A percentile compares a stretch with the other conserved stretches of the same genome.
phyloP scores from a whole-genome alignment of 2,113 vertebrate genomes.

The Sander vitreus region DNA sequence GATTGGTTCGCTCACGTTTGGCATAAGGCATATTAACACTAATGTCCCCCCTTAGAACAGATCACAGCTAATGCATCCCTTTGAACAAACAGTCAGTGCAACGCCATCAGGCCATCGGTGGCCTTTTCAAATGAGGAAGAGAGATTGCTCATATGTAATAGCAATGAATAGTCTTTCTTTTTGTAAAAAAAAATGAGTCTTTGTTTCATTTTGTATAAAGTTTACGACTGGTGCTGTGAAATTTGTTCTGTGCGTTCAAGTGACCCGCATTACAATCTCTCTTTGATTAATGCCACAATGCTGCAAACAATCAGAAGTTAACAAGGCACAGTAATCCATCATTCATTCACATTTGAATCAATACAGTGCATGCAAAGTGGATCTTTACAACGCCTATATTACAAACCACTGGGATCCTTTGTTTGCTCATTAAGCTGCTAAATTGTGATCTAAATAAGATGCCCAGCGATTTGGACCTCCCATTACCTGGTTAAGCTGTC shows the following conservation, averaged over 20 bases:
- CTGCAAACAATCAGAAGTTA: slow-evolving; percentile 56
- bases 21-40: slow-evolving; percentile 56
- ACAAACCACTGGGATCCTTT: slow-evolving; percentile 54
- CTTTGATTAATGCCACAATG: slow-evolving; percentile 25
- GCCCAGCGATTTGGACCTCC: slow-evolving; percentile 73
- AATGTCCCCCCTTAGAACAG: slow-evolving; percentile 63
- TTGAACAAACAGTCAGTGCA: slow-evolving; percentile 57
- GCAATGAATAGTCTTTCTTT: slow-evolving; percentile 51
- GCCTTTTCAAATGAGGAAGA: slow-evolving; percentile 74
- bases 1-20: slow-evolving; percentile 50
- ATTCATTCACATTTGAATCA: slow-evolving; percentile 52
- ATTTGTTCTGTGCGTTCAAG: neutral
- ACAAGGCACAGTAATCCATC: slow-evolving; percentile 48
- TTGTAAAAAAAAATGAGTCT: slow-evolving; percentile 16
- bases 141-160: slow-evolving; percentile 60
- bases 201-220: slow-evolving; percentile 34
- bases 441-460: slow-evolving; percentile 82
- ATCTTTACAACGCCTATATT: slow-evolving; percentile 39
- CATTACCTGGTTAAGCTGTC: slow-evolving; percentile 75
- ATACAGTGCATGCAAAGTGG: slow-evolving; percentile 8
- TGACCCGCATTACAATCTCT: slow-evolving; percentile 1
- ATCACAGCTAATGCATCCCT: slow-evolving; percentile 69
- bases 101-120: slow-evolving; percentile 71
- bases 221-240: slow-evolving; percentile 14
- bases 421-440: slow-evolving; percentile 77